phyloP scores from a whole-genome alignment of 1,140 invertebrate genomes.

The Scaptomyza graminum region DNA sequence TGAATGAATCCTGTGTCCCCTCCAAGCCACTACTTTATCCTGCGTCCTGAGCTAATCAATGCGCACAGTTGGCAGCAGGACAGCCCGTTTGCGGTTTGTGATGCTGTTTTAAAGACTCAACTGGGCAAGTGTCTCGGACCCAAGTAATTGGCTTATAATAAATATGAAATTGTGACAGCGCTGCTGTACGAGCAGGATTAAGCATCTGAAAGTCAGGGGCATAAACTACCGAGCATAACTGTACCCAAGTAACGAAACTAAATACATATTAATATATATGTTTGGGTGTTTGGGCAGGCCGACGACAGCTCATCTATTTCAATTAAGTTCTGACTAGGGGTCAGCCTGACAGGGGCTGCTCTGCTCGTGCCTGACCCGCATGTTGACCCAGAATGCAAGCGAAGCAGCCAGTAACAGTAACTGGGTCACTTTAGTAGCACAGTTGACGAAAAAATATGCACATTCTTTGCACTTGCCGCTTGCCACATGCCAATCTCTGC shows the following conservation, averaged over 20 bases:
- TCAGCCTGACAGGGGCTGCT: conserved; percentile 42
- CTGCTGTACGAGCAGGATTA: conserved; percentile 17
- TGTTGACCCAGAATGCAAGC: conserved; percentile 69
- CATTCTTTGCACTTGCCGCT: conserved; percentile 2
- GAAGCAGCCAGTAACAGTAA: conserved; percentile 31
- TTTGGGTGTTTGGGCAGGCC: conserved; percentile 17
- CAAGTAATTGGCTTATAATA: conserved; percentile 77
- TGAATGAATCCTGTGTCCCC: conserved; percentile 53
- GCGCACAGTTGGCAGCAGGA: conserved; percentile 27
- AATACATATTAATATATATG: not conserved
- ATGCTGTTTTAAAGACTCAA: conserved; percentile 39
- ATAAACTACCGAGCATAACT: conserved; percentile 40
- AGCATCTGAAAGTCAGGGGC: conserved; percentile 29
- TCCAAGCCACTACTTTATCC: not conserved
- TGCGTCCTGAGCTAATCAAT: conserved; percentile 45
- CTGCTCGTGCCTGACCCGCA: conserved; percentile 57
- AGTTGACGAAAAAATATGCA: conserved; percentile 34
- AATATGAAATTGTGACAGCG: conserved; percentile 61
- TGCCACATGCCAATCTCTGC: conserved; percentile 12
- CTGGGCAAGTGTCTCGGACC: conserved; percentile 15
- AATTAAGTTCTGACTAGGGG: conserved; percentile 60
- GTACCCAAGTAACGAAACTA: conserved; percentile 53
- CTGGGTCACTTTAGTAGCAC: conserved; percentile 32
- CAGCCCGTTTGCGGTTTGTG: conserved; percentile 53
- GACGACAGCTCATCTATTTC: conserved; percentile 72